These are phyloP conservation scores for Zaprionus inermis DNA, from an alignment of 1,140 invertebrate species.

Conservation along the genomic window DNA sequence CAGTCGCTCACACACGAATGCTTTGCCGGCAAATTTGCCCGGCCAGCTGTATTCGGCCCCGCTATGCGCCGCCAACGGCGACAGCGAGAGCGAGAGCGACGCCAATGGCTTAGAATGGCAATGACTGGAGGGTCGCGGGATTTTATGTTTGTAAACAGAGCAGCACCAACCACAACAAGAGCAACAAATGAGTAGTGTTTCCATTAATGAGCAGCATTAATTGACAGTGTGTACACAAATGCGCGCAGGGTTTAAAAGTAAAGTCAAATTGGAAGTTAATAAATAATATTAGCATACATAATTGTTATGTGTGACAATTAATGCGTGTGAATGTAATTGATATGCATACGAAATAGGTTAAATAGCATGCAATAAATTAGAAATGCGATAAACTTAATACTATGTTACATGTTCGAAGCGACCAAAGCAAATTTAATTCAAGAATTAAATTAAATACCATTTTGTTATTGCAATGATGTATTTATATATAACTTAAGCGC, in stretches of 20 bases:
- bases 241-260: not conserved
- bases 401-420: not conserved
- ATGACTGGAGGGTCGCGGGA: conserved; percentile 37
- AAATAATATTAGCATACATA: not conserved
- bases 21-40: conserved; percentile 16
- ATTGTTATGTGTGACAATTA: not conserved
- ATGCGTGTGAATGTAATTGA: not conserved
- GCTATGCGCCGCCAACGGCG: conserved; percentile 52
- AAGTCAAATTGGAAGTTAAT: not conserved
- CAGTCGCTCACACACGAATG: conserved; percentile 29
- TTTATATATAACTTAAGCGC: conserved; percentile 5
- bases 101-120: conserved; percentile 55
- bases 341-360: not conserved
- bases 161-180: conserved; percentile 23
- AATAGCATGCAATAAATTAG: conserved; percentile 15
- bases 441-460: conserved; percentile 9
- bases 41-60: conserved; percentile 41
- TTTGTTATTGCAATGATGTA: not conserved
- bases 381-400: no score
- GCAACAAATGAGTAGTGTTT: conserved; percentile 34
- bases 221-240: conserved; percentile 1
- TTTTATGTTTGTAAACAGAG: conserved; percentile 43
- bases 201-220: conserved; percentile 26
- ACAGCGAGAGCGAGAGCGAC: conserved; percentile 12
- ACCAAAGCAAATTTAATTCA: conserved; percentile 18